phyloP scores from a whole-genome alignment of 2,888 invertebrate genomes.

The Tiliacea citrago region DNA sequence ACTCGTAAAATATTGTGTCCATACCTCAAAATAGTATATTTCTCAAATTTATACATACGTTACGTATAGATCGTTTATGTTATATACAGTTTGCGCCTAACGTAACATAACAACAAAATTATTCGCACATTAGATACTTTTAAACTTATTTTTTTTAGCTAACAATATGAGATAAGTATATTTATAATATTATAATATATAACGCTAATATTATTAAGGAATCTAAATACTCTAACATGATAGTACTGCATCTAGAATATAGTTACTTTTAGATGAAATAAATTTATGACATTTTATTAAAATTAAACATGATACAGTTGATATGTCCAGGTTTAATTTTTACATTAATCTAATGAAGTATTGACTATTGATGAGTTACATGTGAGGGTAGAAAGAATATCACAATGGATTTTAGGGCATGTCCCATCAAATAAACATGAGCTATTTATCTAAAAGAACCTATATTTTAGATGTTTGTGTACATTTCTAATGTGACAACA shows the following conservation, averaged over 20 bases:
- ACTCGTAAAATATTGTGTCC: slow-evolving; percentile 59
- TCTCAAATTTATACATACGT: slow-evolving; percentile 58
- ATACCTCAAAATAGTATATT: slow-evolving; percentile 49
- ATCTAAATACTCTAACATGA: slow-evolving; percentile 82
- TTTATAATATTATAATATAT: slow-evolving; percentile 82
- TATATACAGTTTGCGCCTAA: slow-evolving; percentile 65
- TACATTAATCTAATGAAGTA: slow-evolving; percentile 30
- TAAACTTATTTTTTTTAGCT: slow-evolving; percentile 83
- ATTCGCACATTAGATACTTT: slow-evolving; percentile 76
- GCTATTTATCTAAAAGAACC: slow-evolving; percentile 43
- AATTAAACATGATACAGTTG: slow-evolving; percentile 48
- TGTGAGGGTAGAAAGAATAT: slow-evolving; percentile 30
- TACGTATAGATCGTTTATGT: slow-evolving; percentile 51
- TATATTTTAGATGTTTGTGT: slow-evolving; percentile 65
- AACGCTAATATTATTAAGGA: slow-evolving; percentile 83
- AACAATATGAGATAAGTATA: slow-evolving; percentile 85
- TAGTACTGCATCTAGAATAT: slow-evolving; percentile 71
- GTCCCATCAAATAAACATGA: slow-evolving; percentile 3
- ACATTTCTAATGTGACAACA: slow-evolving; percentile 68
- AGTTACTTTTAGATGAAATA: slow-evolving; percentile 65
- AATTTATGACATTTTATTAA: slow-evolving; percentile 27
- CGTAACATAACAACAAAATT: slow-evolving; percentile 74
- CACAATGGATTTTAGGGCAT: background rate
- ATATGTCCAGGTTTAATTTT: slow-evolving; percentile 62
- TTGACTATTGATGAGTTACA: slow-evolving; percentile 1